Conservation (phyloP, 2,888 invertebrate species). For the Pollenia griseotomentosa region DNA sequence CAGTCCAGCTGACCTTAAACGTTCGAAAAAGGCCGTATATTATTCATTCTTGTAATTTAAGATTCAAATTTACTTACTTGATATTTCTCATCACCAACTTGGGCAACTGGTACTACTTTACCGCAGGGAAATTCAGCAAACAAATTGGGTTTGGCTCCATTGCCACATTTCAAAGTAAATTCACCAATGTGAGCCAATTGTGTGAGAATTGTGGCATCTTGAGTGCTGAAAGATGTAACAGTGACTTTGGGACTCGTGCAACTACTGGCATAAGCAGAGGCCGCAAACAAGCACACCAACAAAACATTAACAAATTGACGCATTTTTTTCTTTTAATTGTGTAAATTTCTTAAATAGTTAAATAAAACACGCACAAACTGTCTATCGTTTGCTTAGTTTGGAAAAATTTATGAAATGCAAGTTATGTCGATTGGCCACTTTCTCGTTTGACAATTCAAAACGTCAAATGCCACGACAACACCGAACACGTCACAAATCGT, state of each 20-base stretch:
- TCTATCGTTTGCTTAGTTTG: slow-evolving; percentile 15
- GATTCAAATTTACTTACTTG: slow-evolving; percentile 87
- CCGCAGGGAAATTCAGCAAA: slow-evolving; percentile 95
- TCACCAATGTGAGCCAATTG: slow-evolving; percentile 96
- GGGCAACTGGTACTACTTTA: slow-evolving; percentile 92
- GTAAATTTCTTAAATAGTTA: slow-evolving; percentile 26
- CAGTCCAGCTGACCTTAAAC: slow-evolving; percentile 95
- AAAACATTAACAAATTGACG: slow-evolving; percentile 76
- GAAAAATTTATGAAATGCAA: slow-evolving; percentile 34
- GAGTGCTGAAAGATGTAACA: slow-evolving; percentile 94
- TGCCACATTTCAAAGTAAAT: slow-evolving; percentile 93
- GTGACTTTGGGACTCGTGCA: slow-evolving; percentile 88
- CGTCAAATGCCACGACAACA: slow-evolving; percentile 74
- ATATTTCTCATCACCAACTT: slow-evolving; percentile 90
- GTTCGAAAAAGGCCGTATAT: slow-evolving; percentile 5
- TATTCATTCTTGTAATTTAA: neutral
- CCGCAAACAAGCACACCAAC: slow-evolving; percentile 75
- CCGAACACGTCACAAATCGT: slow-evolving; percentile 69
- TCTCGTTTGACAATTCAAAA: slow-evolving; percentile 69
- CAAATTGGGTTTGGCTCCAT: slow-evolving; percentile 89
- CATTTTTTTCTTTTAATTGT: slow-evolving; percentile 76
- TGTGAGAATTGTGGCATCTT: slow-evolving; percentile 95
- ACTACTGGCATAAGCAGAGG: slow-evolving; percentile 79
- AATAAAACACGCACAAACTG: slow-evolving; percentile 18
- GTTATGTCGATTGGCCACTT: slow-evolving; percentile 37